Conservation (phyloP, 2,888 invertebrate genomes). For the Pandemis corylana region DNA sequence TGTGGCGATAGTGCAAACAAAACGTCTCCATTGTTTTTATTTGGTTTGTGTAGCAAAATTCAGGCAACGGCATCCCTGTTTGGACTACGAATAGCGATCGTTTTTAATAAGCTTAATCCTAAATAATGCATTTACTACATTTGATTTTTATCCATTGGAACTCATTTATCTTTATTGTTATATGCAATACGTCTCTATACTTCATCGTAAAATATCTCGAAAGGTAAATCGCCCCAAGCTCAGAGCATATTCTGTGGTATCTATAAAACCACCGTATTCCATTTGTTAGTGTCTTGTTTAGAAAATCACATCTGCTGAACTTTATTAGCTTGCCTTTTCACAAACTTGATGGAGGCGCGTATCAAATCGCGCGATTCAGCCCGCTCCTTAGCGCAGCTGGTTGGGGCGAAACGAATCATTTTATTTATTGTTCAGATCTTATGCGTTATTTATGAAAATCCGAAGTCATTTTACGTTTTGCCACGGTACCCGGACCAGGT, state of each 20-base stretch:
- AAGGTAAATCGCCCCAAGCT: neutral
- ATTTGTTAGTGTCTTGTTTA: constrained; percentile 83
- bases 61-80: constrained; percentile 61
- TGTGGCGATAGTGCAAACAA: constrained; percentile 76
- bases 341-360: constrained; percentile 83
- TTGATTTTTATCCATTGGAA: neutral
- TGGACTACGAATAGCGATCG: constrained; percentile 57
- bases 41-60: constrained; percentile 62
- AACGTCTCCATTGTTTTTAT: constrained; percentile 67
- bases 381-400: constrained; percentile 82
- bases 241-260: neutral
- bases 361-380: constrained; percentile 80
- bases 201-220: neutral
- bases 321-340: constrained; percentile 81
- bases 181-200: neutral
- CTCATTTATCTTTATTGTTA: neutral
- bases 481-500: constrained; percentile 62
- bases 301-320: constrained; percentile 83
- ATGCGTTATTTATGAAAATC: constrained; percentile 81
- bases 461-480: constrained; percentile 63
- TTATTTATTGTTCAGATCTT: constrained; percentile 81
- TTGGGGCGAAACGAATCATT: constrained; percentile 78
- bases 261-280: constrained; percentile 63
- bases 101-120: neutral
- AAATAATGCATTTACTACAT: neutral